A percentile compares a stretch with the other conserved stretches of the same genome.
Conservation (phyloP, 2,797 vertebrate species). For the Ceyx erithaca region DNA sequence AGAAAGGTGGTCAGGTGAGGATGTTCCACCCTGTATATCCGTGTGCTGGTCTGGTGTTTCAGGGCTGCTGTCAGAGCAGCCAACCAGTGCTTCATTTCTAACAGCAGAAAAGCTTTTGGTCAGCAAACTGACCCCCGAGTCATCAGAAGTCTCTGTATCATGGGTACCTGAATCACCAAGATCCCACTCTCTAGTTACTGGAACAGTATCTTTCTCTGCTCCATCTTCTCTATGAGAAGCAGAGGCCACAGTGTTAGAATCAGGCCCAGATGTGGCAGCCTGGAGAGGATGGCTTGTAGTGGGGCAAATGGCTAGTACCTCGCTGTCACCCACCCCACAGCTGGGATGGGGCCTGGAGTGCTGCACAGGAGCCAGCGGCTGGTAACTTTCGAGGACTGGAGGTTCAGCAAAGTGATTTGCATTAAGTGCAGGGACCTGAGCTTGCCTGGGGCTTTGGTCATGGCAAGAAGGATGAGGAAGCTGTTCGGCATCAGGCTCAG, state of each 20-base stretch:
- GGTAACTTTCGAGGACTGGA: neutral
- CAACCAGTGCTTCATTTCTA: neutral
- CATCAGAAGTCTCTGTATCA: constrained; percentile 17
- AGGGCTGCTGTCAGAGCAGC: neutral
- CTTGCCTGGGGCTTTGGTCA: neutral
- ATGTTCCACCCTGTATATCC: neutral
- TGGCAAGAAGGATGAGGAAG: neutral
- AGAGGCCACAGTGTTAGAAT: neutral
- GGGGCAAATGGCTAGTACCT: neutral
- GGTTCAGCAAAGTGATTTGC: neutral
- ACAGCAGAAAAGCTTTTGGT: constrained; percentile 9
- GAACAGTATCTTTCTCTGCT: constrained; percentile 19
- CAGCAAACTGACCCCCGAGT: constrained; percentile 48
- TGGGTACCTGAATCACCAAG: neutral
- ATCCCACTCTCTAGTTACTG: neutral
- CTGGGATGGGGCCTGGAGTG: neutral
- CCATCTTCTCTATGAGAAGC: neutral
- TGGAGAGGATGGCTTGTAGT: neutral
- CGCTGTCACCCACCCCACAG: neutral
- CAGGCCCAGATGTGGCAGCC: neutral
- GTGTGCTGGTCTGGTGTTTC: neutral
- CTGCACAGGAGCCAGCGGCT: neutral
- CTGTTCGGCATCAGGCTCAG: constrained; percentile 19
- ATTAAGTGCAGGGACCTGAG: constrained; percentile 8
- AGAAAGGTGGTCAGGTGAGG: constrained; percentile 38